These are phyloP conservation scores for Dexiosoma caninum DNA, from an alignment of 2,888 invertebrate genomes.

Conservation along the genomic window DNA sequence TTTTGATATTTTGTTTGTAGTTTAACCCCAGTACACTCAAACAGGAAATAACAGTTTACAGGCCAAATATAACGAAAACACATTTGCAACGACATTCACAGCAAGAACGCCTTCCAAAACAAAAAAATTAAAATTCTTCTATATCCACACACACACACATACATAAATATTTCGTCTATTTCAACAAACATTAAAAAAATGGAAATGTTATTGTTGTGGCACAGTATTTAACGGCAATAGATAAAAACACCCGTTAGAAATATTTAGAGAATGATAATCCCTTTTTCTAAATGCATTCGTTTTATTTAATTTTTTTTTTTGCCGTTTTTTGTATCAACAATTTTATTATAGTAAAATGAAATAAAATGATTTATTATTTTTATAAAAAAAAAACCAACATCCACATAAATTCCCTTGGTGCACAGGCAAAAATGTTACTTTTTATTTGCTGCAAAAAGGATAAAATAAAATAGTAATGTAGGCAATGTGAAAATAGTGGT, in stretches of 20 bases:
- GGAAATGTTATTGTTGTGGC: constrained; percentile 32
- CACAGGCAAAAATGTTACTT: not conserved
- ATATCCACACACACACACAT: not conserved
- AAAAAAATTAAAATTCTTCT: not conserved
- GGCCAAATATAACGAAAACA: constrained; percentile 17
- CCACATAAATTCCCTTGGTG: not conserved
- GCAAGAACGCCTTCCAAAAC: not conserved
- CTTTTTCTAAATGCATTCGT: not conserved
- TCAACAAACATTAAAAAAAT: not conserved
- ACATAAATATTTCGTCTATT: not conserved
- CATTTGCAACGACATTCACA: not conserved
- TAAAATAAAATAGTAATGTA: not conserved
- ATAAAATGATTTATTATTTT: constrained; percentile 23
- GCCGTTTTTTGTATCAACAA: not conserved
- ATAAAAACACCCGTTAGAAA: constrained; percentile 19
- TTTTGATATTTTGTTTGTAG: no score
- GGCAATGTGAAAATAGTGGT: not conserved
- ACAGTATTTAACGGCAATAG: constrained; percentile 25
- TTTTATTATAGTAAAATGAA: constrained; percentile 8
- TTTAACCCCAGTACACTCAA: constrained; percentile 54
- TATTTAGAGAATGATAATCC: constrained; percentile 1
- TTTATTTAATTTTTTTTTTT: not conserved
- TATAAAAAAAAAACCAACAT: not conserved
- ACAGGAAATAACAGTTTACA: constrained; percentile 48
- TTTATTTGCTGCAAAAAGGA: not conserved